phyloP scores from a whole-genome alignment of 1,140 invertebrate species.

The Drosophila rhopaloa region DNA sequence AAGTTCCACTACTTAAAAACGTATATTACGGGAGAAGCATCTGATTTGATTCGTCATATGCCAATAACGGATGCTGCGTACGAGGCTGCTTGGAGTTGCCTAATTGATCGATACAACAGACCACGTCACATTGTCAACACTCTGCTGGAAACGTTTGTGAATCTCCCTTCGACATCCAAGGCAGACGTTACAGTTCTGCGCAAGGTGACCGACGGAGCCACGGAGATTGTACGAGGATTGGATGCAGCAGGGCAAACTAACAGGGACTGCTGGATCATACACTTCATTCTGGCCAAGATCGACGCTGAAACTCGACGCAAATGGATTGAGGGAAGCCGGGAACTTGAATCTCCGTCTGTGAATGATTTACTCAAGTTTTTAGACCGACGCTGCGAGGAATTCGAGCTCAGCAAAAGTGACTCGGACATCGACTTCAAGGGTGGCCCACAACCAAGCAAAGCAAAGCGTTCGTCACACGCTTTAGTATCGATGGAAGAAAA shows the following conservation, averaged over 20 bases:
- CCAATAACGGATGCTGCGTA: too few relatives aligned
- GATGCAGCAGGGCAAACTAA: constrained; percentile 5
- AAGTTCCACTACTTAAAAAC: not conserved
- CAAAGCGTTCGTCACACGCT: not conserved
- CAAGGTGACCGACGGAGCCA: not conserved
- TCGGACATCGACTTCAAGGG: too few relatives aligned
- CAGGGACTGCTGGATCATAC: constrained; percentile 2
- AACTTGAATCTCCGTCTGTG: not conserved
- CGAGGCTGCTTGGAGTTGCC: too few relatives aligned
- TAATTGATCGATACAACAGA: too few relatives aligned
- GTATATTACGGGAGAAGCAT: not conserved
- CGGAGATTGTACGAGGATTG: not conserved
- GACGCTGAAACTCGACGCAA: too few relatives aligned
- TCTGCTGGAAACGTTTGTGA: not conserved
- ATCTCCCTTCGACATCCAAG: too few relatives aligned
- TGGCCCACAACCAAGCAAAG: not conserved
- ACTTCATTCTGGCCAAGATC: not conserved
- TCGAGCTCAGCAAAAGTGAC: constrained; percentile 1
- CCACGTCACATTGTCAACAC: not conserved
- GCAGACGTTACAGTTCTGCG: not conserved
- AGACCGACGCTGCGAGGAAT: constrained; percentile 2
- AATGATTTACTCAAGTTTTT: not conserved
- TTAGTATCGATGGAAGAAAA: not conserved
- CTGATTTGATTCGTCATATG: too few relatives aligned
- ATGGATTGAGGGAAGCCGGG: too few relatives aligned